Conservation (phyloP, 2,113 vertebrate genomes). For the Chloropsis hardwickii region DNA sequence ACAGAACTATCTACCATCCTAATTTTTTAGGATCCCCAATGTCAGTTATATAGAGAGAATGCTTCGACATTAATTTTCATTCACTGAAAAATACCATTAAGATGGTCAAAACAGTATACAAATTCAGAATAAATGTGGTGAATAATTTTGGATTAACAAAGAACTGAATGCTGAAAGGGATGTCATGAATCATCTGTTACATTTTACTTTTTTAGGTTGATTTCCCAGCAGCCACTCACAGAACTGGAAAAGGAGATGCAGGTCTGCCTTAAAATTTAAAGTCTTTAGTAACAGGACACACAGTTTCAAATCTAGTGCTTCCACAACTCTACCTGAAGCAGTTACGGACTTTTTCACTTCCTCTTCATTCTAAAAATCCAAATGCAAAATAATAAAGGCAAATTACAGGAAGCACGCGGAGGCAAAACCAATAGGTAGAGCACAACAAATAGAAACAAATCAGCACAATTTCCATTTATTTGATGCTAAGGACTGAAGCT, state of each 20-base stretch:
- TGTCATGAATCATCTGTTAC: background rate
- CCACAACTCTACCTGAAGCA: background rate
- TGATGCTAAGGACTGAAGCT: background rate
- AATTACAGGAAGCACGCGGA: rapidly evolving
- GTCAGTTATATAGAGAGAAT: background rate
- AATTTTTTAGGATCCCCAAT: background rate
- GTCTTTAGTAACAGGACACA: background rate
- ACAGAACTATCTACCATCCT: background rate
- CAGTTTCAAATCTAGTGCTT: background rate
- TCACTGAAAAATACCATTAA: background rate
- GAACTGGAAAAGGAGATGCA: background rate
- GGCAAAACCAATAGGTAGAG: background rate
- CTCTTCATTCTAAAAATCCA: background rate
- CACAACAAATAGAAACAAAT: background rate
- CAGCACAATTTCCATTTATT: background rate
- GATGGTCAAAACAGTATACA: background rate
- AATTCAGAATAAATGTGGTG: background rate
- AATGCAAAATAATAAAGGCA: background rate
- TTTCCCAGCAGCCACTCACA: background rate
- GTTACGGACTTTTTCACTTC: background rate
- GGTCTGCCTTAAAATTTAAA: background rate
- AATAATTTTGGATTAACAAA: background rate
- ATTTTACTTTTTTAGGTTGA: background rate
- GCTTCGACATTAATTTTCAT: background rate
- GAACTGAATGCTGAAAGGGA: background rate